Evolutionary conservation across 2,113 vertebrate species (phyloP).

Genomic region (Sapayoa aenigma): DNA sequence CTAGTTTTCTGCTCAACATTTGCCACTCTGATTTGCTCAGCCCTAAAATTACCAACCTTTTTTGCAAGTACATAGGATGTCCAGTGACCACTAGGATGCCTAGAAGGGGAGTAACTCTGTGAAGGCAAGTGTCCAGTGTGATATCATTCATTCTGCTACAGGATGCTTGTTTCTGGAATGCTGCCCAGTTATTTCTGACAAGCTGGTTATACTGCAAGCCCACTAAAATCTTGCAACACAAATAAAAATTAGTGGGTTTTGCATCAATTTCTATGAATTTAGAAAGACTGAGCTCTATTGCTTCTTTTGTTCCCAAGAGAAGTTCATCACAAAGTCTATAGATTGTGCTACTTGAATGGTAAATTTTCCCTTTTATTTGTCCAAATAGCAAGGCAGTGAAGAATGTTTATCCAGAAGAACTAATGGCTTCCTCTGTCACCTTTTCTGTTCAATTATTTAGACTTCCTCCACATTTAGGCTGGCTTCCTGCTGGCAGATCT

Average conservation of each 20-base stretch:
- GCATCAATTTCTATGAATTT: neutral
- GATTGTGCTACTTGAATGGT: neutral
- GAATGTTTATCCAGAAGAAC: slow-evolving; percentile 46
- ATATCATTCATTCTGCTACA: neutral
- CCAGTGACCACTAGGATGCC: neutral
- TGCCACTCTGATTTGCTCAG: neutral
- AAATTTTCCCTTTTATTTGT: slow-evolving; percentile 19
- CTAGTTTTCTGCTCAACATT: neutral
- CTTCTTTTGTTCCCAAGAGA: neutral
- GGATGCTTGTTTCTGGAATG: neutral
- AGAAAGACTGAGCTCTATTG: neutral
- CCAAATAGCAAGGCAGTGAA: slow-evolving; percentile 43
- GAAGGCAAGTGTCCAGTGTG: neutral
- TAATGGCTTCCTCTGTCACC: slow-evolving; percentile 51
- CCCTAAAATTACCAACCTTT: neutral
- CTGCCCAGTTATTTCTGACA: neutral
- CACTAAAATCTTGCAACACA: neutral
- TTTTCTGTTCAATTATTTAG: slow-evolving; percentile 73
- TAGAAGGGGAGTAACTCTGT: neutral
- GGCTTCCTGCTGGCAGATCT: slow-evolving; percentile 63
- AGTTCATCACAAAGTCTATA: neutral
- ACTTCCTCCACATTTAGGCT: slow-evolving; percentile 27
- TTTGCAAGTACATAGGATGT: neutral
- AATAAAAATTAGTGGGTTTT: neutral
- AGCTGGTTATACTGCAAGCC: neutral